Conservation (phyloP, 2,888 invertebrate species). For the Folsomia manolachei region DNA sequence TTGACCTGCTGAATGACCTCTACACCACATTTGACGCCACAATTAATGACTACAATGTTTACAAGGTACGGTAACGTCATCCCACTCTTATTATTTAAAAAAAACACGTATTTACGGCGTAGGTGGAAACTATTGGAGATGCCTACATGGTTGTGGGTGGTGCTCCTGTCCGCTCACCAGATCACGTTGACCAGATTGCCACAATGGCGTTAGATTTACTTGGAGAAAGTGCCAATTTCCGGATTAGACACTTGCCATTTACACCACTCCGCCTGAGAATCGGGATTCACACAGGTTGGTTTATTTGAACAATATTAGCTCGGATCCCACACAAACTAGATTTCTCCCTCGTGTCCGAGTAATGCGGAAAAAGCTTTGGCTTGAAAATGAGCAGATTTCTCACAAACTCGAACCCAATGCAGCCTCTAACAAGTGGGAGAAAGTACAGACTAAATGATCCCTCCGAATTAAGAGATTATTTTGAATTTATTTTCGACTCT, state of each 20-base stretch:
- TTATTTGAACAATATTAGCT: no score
- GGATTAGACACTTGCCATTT: slow-evolving; percentile 80
- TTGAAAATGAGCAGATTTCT: background rate
- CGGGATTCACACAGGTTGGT: slow-evolving; percentile 78
- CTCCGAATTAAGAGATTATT: background rate
- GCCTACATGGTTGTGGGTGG: slow-evolving; percentile 79
- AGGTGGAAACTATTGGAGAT: slow-evolving; percentile 93
- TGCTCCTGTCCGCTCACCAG: slow-evolving; percentile 72
- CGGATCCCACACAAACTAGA: no score
- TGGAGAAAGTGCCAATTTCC: slow-evolving; percentile 85
- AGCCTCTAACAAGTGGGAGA: background rate
- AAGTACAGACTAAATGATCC: background rate
- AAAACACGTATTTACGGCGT: background rate
- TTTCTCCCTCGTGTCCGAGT: no score
- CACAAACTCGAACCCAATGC: background rate
- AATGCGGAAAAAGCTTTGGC: no score
- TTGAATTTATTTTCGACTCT: background rate
- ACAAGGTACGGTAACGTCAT: slow-evolving; percentile 67
- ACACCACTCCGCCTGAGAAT: slow-evolving; percentile 80
- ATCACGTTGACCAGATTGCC: slow-evolving; percentile 83
- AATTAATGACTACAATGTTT: slow-evolving; percentile 84
- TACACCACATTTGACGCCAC: slow-evolving; percentile 92
- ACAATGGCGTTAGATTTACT: slow-evolving; percentile 89
- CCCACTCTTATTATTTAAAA: background rate
- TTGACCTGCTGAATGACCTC: slow-evolving; percentile 84